Evolutionary conservation across 1,140 invertebrate species (phyloP), one percentile per base, ranked within the genome.

Genomic region (Ceratosolen solmsi): DNA sequence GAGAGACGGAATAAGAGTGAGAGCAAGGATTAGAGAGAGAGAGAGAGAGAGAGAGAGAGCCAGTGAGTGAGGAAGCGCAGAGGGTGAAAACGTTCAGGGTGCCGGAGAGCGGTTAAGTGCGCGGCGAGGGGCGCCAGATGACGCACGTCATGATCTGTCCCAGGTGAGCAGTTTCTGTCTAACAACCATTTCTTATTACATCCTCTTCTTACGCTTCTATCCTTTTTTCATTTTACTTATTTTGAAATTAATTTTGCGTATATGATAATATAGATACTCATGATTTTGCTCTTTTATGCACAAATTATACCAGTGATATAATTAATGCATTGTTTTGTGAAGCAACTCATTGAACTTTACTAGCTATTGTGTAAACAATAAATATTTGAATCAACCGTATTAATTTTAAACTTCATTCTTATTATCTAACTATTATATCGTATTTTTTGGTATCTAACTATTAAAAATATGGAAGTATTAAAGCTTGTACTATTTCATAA

Each of bases 71-170:
- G 71, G 72, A 46, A 72, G 36, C 54, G 38, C 17, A 46, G 80
- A 80, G 80, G 70, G 85, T 63, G 73, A 30, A 51, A 56, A 54
- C 51, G 71, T 51, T 38, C 46, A 58, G 22, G 11, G 13, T 56
- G 75, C 38, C 56, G 65, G 36, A 68, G 54, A 79, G 17, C 46
- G 20, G 88, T 87, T 89, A 87, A 90, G 89, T 90, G 89, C 89
- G 89, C 89, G 89, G 89, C 88, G 89, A 90, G 89, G 88, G 88
- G 89, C 89, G 89, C 89, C 88, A 87, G 89, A 89, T 90, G 89
- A 89, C 88, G 88, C 89, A 90, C 89, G 88, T 89, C 89, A 89
- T 89, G 89, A 88, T 89, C 86, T 89, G 88, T 86, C 87, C 86
- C 88, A 90, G 89, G 89, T 90, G 88, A 90, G 89, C 88, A 85